Percentiles rank a stretch among this genome's conserved stretches.
Conservation (phyloP, 2,888 invertebrate genomes). For the Cataglyphis rosenhaueri region DNA sequence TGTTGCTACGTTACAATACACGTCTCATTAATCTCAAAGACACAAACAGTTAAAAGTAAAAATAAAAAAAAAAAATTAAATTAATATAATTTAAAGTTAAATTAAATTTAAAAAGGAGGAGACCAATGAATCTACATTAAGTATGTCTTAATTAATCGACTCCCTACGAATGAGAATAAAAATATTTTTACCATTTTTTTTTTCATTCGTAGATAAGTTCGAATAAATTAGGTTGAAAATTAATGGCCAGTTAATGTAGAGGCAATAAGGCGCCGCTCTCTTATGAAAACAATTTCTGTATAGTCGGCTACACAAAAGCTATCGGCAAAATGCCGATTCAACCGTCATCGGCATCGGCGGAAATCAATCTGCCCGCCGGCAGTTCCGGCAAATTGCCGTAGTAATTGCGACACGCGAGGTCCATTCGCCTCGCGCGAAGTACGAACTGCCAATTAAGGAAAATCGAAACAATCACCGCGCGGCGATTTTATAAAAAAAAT, state of each 20-base stretch:
- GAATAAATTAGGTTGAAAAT: neutral
- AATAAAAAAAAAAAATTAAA: neutral
- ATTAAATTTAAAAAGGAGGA: neutral
- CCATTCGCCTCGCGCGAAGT: slow-evolving; percentile 55
- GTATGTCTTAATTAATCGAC: neutral
- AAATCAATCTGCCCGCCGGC: slow-evolving; percentile 54
- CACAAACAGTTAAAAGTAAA: neutral
- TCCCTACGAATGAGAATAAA: neutral
- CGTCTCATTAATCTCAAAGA: neutral
- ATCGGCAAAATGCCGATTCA: slow-evolving; percentile 32
- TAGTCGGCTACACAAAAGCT: neutral
- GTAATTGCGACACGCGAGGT: slow-evolving; percentile 66
- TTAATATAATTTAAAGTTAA: neutral
- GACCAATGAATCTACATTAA: neutral
- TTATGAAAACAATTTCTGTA: neutral
- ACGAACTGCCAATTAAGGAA: slow-evolving; percentile 72
- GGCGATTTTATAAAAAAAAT: slow-evolving; percentile 45
- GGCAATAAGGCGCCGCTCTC: neutral
- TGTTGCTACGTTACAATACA: neutral
- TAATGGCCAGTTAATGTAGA: neutral
- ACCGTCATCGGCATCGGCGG: slow-evolving; percentile 39
- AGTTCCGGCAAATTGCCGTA: slow-evolving; percentile 55
- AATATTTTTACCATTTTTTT: neutral
- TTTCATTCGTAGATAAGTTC: neutral
- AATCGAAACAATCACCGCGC: slow-evolving; percentile 66